Percentiles rank a stretch among this genome's conserved stretches.
phyloP scores from a whole-genome alignment of 2,113 vertebrate species.

The Poeciliopsis retropinna region DNA sequence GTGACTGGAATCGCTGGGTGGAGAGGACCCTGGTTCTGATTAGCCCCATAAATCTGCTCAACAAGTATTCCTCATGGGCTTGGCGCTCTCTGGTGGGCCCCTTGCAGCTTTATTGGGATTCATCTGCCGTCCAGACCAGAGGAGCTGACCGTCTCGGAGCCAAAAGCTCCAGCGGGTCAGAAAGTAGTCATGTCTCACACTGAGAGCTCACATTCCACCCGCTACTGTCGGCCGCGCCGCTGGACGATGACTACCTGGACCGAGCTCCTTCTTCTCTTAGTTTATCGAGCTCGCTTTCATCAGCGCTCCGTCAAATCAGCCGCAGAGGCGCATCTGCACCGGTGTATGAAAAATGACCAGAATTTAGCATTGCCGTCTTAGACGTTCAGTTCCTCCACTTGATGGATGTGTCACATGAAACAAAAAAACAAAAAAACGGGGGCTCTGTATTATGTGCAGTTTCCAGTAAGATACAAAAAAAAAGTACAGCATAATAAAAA shows the following conservation, averaged over 20 bases:
- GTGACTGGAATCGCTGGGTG: conserved; percentile 43
- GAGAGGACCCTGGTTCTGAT: conserved; percentile 67
- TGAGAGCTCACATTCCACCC: conserved; percentile 74
- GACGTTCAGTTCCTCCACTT: conserved; percentile 20
- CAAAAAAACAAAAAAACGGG: background rate
- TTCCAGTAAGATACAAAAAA: conserved; percentile 12
- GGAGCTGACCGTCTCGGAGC: conserved; percentile 45
- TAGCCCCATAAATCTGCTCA: conserved; percentile 63
- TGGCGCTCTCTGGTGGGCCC: conserved; percentile 56
- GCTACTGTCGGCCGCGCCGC: conserved; percentile 54
- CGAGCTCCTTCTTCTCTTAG: conserved; percentile 51
- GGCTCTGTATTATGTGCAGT: conserved; percentile 20
- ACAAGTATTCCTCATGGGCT: conserved; percentile 60
- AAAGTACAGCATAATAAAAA: conserved; percentile 21
- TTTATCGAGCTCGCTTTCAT: conserved; percentile 40
- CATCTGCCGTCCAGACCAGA: conserved; percentile 38
- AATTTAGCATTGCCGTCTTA: conserved; percentile 50
- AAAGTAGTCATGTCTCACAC: conserved; percentile 72
- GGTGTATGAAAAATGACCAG: conserved; percentile 58
- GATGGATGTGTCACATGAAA: conserved; percentile 21
- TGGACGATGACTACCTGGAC: conserved; percentile 63
- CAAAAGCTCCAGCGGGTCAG: conserved; percentile 47
- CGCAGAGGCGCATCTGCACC: conserved; percentile 58
- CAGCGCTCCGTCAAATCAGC: conserved; percentile 31
- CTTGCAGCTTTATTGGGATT: conserved; percentile 65